Percentiles rank a stretch among this genome's conserved stretches.
phyloP scores from a whole-genome alignment of 2,113 vertebrate genomes.

The Melanerpes aurifrons region DNA sequence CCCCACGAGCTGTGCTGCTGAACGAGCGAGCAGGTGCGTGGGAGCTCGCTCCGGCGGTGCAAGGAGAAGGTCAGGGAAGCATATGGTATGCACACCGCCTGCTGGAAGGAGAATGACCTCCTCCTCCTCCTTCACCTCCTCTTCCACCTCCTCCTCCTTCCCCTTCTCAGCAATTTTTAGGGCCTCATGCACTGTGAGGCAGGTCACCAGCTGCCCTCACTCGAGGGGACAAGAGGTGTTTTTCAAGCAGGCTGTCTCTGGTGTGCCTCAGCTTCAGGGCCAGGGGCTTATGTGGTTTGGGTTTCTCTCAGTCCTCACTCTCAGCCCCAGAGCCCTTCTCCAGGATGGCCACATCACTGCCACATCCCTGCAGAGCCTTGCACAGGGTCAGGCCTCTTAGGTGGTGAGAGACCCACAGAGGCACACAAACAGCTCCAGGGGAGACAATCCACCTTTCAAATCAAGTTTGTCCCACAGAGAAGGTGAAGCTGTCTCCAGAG shows the following conservation, averaged over 20 bases:
- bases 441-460: not conserved
- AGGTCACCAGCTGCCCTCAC: not conserved
- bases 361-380: accelerated
- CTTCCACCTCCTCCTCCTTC: not conserved
- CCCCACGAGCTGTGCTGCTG: accelerated
- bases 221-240: not conserved
- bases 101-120: not conserved
- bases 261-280: not conserved
- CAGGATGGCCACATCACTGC: not conserved
- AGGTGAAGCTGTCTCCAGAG: not conserved
- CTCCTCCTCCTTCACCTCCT: not conserved
- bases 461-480: accelerated
- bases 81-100: accelerated
- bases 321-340: not conserved
- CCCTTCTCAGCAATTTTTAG: not conserved
- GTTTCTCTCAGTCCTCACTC: not conserved
- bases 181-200: not conserved
- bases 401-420: accelerated
- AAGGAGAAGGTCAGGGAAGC: not conserved
- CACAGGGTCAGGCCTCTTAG: not conserved
- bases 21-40: accelerated
- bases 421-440: accelerated
- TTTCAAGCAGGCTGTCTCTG: not conserved
- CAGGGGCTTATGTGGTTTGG: not conserved
- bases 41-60: accelerated